Percentiles rank a stretch among this genome's conserved stretches.
Evolutionary conservation across 2,113 vertebrate genomes (phyloP).

Genomic region (Cygnus buccinator): DNA sequence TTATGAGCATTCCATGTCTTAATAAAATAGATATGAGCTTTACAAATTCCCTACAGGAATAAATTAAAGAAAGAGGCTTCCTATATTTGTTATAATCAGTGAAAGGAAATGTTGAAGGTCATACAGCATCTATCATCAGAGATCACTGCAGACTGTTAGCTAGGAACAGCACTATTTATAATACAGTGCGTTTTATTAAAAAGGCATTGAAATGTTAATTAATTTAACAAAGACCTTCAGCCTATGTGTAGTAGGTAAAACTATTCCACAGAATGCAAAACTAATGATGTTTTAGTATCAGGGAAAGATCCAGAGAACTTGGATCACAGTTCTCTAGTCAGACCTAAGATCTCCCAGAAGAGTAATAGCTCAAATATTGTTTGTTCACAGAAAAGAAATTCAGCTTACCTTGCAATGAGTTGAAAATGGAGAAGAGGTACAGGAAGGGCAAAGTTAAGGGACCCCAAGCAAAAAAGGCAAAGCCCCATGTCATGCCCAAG

Average conservation of each 20-base stretch:
- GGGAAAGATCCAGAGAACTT: background rate
- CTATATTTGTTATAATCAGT: constrained; percentile 1
- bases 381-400: background rate
- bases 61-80: background rate
- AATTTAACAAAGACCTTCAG: background rate
- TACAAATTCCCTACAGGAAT: background rate
- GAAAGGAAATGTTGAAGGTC: constrained; percentile 29
- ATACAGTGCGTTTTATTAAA: background rate
- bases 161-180: background rate
- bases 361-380: background rate
- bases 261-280: background rate
- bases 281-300: background rate
- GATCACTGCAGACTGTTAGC: background rate
- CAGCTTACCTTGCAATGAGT: constrained; percentile 93
- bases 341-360: background rate
- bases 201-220: background rate
- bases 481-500: constrained; percentile 97
- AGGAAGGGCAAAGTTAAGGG: constrained; percentile 86
- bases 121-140: background rate
- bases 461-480: constrained; percentile 96
- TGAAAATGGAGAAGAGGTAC: constrained; percentile 97
- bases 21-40: background rate
- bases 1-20: background rate
- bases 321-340: background rate
- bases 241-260: background rate